A percentile compares a stretch with the other conserved stretches of the same genome.
Evolutionary conservation across 2,113 vertebrate species (phyloP).

Genomic region (Zosterops borbonicus): DNA sequence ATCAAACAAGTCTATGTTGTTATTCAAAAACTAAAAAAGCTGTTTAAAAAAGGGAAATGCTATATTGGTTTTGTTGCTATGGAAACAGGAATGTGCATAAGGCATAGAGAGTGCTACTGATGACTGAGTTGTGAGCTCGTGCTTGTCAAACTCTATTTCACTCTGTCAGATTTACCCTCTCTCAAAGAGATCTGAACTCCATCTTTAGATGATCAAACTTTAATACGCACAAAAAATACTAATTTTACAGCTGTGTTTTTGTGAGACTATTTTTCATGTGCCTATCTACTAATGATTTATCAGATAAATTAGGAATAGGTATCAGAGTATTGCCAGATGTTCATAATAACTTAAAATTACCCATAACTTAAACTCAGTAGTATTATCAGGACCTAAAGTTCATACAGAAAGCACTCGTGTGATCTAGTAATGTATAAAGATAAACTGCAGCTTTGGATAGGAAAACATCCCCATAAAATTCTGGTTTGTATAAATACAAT

Average conservation of each 20-base stretch:
- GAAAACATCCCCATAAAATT: not conserved
- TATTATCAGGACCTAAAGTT: not conserved
- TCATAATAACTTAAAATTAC: not conserved
- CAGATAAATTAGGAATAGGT: not conserved
- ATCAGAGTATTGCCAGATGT: not conserved
- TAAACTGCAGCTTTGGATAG: not conserved
- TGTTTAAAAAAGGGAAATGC: not conserved
- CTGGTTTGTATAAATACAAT: not conserved
- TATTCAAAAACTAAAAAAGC: not conserved
- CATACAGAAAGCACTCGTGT: not conserved
- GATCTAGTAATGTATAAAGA: not conserved
- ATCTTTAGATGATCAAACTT: slow-evolving; percentile 1
- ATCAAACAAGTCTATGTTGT: not conserved
- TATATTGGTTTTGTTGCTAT: slow-evolving; percentile 33
- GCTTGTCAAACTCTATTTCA: slow-evolving; percentile 8
- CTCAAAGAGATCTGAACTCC: not conserved
- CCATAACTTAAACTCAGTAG: not conserved
- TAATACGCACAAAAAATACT: not conserved
- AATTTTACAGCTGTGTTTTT: slow-evolving; percentile 6
- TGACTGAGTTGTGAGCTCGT: not conserved
- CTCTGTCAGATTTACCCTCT: slow-evolving; percentile 1
- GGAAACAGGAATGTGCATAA: slow-evolving; percentile 38
- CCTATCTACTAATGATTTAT: not conserved
- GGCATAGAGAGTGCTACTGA: not conserved
- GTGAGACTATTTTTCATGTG: not conserved